Evolutionary conservation across 2,113 vertebrate genomes (phyloP).

Genomic region (zebrafish (Danio rerio)): DNA sequence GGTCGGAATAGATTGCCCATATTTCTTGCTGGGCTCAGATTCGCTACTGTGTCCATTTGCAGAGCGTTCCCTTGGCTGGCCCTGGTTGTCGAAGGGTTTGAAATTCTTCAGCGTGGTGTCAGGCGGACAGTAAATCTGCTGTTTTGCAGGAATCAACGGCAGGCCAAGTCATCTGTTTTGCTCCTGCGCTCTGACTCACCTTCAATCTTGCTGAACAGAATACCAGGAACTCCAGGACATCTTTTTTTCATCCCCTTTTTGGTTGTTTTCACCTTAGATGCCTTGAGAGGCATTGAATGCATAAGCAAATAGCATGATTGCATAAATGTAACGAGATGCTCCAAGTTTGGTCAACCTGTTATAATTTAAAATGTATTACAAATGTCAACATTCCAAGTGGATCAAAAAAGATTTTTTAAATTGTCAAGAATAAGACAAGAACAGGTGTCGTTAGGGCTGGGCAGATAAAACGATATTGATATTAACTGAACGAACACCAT

Average conservation of each 20-base stretch:
- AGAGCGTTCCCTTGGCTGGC: neutral
- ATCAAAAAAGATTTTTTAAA: no score
- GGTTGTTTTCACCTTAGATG: neutral
- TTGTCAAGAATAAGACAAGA: no score
- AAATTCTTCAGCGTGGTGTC: slow-evolving; percentile 35
- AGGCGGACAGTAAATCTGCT: slow-evolving; percentile 51
- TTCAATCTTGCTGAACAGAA: slow-evolving; percentile 46
- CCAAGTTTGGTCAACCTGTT: no score
- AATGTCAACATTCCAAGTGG: no score
- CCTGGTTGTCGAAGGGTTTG: neutral
- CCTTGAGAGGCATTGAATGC: slow-evolving; percentile 1
- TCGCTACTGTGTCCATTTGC: neutral
- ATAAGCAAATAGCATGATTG: neutral
- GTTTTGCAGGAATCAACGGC: slow-evolving; percentile 29
- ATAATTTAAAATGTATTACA: no score
- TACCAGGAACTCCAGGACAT: slow-evolving; percentile 45
- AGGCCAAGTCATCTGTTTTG: slow-evolving; percentile 28
- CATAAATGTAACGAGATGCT: neutral
- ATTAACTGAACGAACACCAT: no score
- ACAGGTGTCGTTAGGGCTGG: no score
- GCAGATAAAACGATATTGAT: no score
- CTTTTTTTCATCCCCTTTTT: neutral
- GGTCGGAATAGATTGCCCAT: neutral
- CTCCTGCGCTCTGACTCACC: slow-evolving; percentile 17
- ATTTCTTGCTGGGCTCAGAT: slow-evolving; percentile 20